Conservation (phyloP, 1,140 invertebrate genomes). For the Diorhabda elongata region DNA sequence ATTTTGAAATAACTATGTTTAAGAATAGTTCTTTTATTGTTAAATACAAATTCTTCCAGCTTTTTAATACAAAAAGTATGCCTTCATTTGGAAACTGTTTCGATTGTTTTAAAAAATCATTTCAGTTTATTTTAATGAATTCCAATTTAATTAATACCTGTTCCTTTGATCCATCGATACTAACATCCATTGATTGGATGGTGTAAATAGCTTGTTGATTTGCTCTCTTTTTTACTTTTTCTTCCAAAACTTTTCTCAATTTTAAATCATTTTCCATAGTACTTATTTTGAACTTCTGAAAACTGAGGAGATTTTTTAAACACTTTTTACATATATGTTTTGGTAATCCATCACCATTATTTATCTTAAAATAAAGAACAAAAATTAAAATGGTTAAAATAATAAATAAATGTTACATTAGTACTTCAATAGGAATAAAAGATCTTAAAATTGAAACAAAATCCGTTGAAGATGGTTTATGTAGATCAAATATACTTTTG, state of each 20-base stretch:
- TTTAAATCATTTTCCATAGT: conserved; percentile 29
- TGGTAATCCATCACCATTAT: conserved; percentile 28
- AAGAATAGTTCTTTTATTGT: too few species aligned
- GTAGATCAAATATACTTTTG: conserved; percentile 11
- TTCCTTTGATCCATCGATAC: background rate
- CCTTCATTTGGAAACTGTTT: too few species aligned
- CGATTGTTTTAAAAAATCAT: too few species aligned
- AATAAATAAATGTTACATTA: background rate
- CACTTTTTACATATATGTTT: conserved; percentile 33
- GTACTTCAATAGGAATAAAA: conserved; percentile 8
- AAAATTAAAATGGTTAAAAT: background rate
- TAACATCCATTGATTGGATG: background rate
- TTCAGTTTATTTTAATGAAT: too few species aligned
- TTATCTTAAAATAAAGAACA: conserved; percentile 27
- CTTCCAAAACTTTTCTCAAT: conserved; percentile 18
- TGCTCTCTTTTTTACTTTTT: conserved; percentile 1
- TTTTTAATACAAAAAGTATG: too few species aligned
- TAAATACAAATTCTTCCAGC: too few species aligned
- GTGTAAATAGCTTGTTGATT: conserved; percentile 8
- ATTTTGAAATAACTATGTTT: too few species aligned
- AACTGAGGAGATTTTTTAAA: conserved; percentile 30
- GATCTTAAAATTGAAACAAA: conserved; percentile 10
- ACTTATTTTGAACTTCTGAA: conserved; percentile 37
- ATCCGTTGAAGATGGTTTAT: conserved; percentile 12
- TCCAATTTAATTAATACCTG: background rate